Conservation (phyloP, 2,113 vertebrate genomes). For the Xiphophorus maculatus region DNA sequence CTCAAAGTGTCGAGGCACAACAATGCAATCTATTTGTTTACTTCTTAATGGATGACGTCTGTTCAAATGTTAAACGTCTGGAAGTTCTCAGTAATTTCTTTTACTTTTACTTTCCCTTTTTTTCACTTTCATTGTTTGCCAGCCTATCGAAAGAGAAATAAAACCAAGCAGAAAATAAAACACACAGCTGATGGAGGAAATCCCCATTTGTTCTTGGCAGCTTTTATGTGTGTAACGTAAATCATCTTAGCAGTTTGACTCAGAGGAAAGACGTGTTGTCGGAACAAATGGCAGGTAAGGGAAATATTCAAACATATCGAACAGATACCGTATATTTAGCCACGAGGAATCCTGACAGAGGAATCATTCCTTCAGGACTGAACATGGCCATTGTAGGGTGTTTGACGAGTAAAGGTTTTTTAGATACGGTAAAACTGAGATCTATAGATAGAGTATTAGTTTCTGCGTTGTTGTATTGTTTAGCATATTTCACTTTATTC, state of each 20-base stretch:
- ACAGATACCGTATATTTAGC: background rate
- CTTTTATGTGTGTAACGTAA: background rate
- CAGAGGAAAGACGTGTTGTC: background rate
- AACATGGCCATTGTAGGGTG: background rate
- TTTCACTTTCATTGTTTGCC: too few species aligned
- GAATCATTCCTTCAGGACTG: background rate
- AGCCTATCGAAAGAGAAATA: background rate
- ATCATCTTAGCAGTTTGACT: background rate
- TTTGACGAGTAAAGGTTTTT: background rate
- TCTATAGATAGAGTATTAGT: background rate
- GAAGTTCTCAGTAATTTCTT: background rate
- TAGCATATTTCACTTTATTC: background rate
- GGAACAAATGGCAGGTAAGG: slow-evolving; percentile 25
- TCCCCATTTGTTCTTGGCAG: background rate
- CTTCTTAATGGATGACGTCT: background rate
- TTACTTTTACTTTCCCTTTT: slow-evolving; percentile 3
- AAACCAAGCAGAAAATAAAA: background rate
- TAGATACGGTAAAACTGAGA: background rate
- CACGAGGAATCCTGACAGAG: background rate
- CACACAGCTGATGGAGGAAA: background rate
- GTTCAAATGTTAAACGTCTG: too few species aligned
- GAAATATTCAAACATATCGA: background rate
- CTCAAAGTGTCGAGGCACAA: background rate
- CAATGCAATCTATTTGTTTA: background rate
- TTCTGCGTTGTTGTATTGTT: background rate